Conservation (phyloP, 1,140 invertebrate species). For the Drosophila bipectinata region DNA sequence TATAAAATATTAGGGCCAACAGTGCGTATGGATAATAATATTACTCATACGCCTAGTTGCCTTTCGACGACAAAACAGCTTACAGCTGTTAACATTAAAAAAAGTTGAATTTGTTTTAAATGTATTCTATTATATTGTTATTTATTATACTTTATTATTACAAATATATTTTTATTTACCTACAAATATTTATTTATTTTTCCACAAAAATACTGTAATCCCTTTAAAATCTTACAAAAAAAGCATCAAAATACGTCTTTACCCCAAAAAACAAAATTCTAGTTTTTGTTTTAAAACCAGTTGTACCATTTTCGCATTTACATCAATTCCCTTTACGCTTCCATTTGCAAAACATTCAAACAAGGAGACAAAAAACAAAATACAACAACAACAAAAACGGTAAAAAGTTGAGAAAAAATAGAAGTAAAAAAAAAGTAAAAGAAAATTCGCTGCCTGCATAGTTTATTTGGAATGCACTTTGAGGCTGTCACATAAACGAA, state of each 20-base stretch:
- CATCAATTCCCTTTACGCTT: slow-evolving; percentile 3
- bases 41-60: neutral
- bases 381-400: neutral
- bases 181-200: too few relatives aligned
- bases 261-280: too few relatives aligned
- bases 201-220: too few relatives aligned
- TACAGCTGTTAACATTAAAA: neutral
- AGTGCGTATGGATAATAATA: neutral
- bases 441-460: neutral
- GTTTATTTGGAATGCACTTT: slow-evolving; percentile 26
- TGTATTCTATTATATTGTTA: too few relatives aligned
- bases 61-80: neutral
- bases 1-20: neutral
- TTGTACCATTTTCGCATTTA: slow-evolving; percentile 2
- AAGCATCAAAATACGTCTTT: neutral
- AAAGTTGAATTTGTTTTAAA: too few relatives aligned
- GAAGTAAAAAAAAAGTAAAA: neutral
- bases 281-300: neutral
- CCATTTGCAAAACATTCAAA: slow-evolving; percentile 1
- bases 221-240: neutral
- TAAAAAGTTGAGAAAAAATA: neutral
- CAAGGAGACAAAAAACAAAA: neutral
- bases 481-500: slow-evolving; percentile 20
- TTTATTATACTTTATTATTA: too few relatives aligned
- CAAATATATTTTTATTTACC: neutral